Conservation (phyloP, 2,113 vertebrate species). For the Mormoops blainvillei region DNA sequence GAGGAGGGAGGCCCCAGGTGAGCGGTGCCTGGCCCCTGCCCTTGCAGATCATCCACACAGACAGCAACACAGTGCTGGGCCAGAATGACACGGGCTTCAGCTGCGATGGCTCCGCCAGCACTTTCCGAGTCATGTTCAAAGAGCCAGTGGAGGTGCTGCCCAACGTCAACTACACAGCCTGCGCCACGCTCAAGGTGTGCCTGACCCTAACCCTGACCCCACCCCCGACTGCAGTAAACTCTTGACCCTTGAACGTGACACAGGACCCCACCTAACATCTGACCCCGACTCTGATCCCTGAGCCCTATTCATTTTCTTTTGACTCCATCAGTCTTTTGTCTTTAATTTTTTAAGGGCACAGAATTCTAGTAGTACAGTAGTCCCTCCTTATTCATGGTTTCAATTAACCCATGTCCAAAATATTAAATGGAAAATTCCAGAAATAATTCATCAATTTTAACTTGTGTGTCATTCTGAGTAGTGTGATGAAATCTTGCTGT, state of each 20-base stretch:
- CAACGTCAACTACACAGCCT: slow-evolving; percentile 96
- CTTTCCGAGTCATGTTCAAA: slow-evolving; percentile 99
- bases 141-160: slow-evolving; percentile 96
- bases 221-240: not conserved
- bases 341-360: not conserved
- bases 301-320: not conserved
- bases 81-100: slow-evolving; percentile 99
- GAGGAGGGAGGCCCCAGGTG: fast-evolving
- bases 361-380: not conserved
- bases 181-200: slow-evolving; percentile 93
- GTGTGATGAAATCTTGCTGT: not conserved
- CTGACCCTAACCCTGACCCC: not conserved
- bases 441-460: not conserved
- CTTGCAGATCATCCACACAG: slow-evolving; percentile 94
- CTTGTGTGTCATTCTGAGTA: not conserved
- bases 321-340: not conserved
- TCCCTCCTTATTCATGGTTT: not conserved
- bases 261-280: not conserved
- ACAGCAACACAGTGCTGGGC: slow-evolving; percentile 96
- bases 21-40: not conserved
- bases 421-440: not conserved
- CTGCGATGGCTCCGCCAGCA: slow-evolving; percentile 94
- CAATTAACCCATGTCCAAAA: not conserved
- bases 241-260: not conserved
- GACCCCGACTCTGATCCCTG: not conserved